Conservation (phyloP, 2,888 invertebrate species). For the Anodontia alba region DNA sequence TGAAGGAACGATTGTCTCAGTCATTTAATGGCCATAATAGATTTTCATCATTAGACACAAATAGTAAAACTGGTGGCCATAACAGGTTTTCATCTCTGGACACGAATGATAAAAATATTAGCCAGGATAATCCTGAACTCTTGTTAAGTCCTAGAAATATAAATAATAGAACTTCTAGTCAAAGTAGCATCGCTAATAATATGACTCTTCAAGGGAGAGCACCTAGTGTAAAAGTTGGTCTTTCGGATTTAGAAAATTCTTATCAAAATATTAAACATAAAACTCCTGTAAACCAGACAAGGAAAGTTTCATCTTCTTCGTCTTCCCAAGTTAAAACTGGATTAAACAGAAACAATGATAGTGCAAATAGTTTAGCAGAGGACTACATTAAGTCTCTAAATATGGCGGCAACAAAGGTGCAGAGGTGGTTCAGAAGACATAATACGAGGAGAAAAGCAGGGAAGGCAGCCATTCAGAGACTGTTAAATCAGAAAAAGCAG, state of each 20-base stretch:
- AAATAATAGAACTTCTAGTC: conserved; percentile 43
- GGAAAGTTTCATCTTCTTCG: conserved; percentile 49
- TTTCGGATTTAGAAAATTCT: conserved; percentile 82
- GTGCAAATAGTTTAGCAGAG: conserved; percentile 73
- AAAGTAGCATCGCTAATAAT: conserved; percentile 80
- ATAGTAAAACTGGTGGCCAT: not conserved
- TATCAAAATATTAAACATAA: conserved; percentile 84
- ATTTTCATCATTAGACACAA: not conserved
- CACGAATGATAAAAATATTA: conserved; percentile 13
- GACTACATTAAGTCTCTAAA: conserved; percentile 78
- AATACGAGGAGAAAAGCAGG: conserved; percentile 63
- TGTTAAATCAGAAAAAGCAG: conserved; percentile 79
- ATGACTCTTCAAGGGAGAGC: conserved; percentile 80
- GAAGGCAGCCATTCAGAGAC: conserved; percentile 80
- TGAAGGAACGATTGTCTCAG: conserved; percentile 48
- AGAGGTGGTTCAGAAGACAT: conserved; percentile 81
- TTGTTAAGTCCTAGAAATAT: conserved; percentile 31
- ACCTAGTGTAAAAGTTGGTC: conserved; percentile 77
- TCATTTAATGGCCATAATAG: conserved; percentile 37
- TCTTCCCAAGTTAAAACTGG: conserved; percentile 9
- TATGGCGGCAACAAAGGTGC: conserved; percentile 80
- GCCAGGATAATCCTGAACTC: conserved; percentile 30
- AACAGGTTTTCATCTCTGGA: not conserved
- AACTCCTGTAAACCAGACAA: conserved; percentile 82
- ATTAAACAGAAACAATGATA: conserved; percentile 7